These are phyloP conservation scores for Anoura caudifer DNA, from an alignment of 2,113 vertebrate species.

Conservation along the genomic window DNA sequence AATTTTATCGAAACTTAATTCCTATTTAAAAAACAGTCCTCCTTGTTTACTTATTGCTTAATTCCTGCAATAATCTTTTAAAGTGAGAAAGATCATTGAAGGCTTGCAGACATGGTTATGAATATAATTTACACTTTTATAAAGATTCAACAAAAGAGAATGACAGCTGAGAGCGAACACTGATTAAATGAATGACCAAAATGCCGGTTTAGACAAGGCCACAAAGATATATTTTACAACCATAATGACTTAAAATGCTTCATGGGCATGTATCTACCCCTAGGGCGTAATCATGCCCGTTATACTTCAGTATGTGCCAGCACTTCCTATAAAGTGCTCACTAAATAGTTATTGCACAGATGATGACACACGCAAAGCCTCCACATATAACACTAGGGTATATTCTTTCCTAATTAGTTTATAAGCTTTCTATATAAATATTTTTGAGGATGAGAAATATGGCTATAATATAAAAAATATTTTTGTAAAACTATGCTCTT, in stretches of 20 bases:
- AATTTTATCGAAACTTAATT: neutral
- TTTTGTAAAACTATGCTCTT: neutral
- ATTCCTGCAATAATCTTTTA: no score
- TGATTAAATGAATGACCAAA: neutral
- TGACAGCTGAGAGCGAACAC: neutral
- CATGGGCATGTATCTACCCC: neutral
- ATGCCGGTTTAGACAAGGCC: neutral
- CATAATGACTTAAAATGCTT: neutral
- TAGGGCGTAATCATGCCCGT: neutral
- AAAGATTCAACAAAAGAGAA: neutral
- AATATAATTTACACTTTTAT: neutral
- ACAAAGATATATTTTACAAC: neutral
- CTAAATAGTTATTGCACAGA: neutral
- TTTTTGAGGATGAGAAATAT: neutral
- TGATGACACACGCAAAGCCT: neutral
- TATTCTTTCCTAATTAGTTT: neutral
- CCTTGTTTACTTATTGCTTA: neutral
- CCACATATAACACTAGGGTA: neutral
- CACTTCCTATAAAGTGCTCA: neutral
- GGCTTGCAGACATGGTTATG: neutral
- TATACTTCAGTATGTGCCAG: neutral
- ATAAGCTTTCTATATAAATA: neutral
- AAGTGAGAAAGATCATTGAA: neutral
- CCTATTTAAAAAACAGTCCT: slow-evolving; percentile 23
- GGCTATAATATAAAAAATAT: neutral